Evolutionary conservation across 53 echinoderm and acorn worm genomes (phyloP).

Genomic region (Echinarachnius parma): DNA sequence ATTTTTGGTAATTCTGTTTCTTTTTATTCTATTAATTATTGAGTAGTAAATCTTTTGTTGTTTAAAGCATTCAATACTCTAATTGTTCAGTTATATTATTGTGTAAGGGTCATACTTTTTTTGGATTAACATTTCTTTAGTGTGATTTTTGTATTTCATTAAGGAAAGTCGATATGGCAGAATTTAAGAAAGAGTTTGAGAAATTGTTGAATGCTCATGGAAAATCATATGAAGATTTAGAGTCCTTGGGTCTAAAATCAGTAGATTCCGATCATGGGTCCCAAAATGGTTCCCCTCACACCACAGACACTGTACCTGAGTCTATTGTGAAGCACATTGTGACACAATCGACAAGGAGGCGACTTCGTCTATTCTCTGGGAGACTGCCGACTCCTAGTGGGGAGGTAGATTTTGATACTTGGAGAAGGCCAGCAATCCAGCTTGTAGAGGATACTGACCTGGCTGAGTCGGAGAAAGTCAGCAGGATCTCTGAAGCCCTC

Average conservation of each 20-base stretch:
- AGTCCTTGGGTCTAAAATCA: not conserved
- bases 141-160: not conserved
- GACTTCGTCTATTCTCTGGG: constrained; percentile 55
- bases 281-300: not conserved
- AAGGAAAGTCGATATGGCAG: not conserved
- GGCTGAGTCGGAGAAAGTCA: constrained; percentile 14
- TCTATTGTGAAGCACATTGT: not conserved
- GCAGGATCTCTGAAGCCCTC: constrained; percentile 29
- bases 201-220: not conserved
- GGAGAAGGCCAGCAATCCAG: constrained; percentile 36
- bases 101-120: not conserved
- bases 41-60: not conserved
- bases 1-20: too few species aligned
- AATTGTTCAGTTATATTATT: not conserved
- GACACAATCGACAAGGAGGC: not conserved
- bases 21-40: too few species aligned
- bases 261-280: not conserved
- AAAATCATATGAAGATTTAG: not conserved
- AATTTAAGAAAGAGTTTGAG: not conserved
- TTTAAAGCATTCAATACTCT: not conserved
- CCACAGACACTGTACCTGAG: not conserved
- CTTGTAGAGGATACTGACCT: constrained; percentile 26
- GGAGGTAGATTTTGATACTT: constrained; percentile 35
- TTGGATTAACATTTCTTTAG: not conserved
- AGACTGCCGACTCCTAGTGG: constrained; percentile 39